phyloP scores from a whole-genome alignment of 1,140 invertebrate genomes.

The Leptopilina boulardi region DNA sequence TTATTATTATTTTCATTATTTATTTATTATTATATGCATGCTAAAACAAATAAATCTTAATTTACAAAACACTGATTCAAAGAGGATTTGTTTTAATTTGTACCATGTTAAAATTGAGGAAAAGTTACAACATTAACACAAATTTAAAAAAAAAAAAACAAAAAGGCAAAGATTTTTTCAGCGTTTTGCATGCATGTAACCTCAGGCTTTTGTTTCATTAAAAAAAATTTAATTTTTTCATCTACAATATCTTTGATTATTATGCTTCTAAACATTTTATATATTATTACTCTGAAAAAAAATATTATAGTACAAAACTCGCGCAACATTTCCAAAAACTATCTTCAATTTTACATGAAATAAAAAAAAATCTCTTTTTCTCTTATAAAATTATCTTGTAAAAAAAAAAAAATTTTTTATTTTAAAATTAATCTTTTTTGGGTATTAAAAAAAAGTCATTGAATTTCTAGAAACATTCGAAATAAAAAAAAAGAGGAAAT shows the following conservation, averaged over 20 bases:
- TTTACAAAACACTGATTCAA: conserved; percentile 24
- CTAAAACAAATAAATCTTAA: conserved; percentile 38
- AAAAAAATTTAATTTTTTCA: not conserved
- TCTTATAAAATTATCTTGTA: too few relatives aligned
- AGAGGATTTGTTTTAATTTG: not conserved
- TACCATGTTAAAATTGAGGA: conserved; percentile 11
- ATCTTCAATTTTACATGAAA: too few relatives aligned
- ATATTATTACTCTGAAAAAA: too few relatives aligned
- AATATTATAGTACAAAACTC: too few relatives aligned
- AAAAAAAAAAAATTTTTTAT: too few relatives aligned
- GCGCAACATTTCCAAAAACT: too few relatives aligned
- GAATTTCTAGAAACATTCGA: too few relatives aligned
- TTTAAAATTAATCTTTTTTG: too few relatives aligned
- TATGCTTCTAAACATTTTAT: not conserved
- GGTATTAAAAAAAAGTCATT: too few relatives aligned
- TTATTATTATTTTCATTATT: too few relatives aligned
- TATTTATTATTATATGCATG: conserved; percentile 41
- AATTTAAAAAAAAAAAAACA: not conserved
- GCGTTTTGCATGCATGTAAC: conserved; percentile 10
- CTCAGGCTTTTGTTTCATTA: not conserved
- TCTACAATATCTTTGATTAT: not conserved
- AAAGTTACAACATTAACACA: not conserved
- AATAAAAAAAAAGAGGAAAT: too few relatives aligned
- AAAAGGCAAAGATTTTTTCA: conserved; percentile 12
- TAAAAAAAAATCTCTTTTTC: too few relatives aligned